Base-by-base conservation (phyloP, 2,888 invertebrate genomes). In the Laspeyria flexula region DNA sequence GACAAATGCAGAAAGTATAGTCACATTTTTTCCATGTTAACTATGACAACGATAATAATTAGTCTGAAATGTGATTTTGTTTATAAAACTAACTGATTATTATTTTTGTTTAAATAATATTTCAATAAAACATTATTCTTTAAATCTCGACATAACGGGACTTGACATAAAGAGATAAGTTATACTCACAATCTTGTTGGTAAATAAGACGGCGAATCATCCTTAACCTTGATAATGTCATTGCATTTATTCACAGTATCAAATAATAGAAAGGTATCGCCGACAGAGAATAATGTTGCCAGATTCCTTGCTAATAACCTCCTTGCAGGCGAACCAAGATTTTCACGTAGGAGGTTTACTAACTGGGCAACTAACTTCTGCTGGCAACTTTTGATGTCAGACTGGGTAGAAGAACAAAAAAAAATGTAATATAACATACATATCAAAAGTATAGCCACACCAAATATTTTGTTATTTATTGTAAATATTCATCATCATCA, bases 181-280 rank as follows among this genome's bases (percentile, higher is more conserved):
- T n/a, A 46, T 95, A 94, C 96, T 96, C 93, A 99, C 99, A 99
- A 91, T 93, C 97, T 96, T 1, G 98, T 98, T 6, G 98, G 97
- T 63, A 99, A 93, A 85, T 97, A 98, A 71, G 97, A 98, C 0
- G 98, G 98, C 0, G 99, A 99, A 84, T 99, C 99, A 93, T 99
- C 99, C 83, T 98, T 99, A 72, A 97, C 97, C 87, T 97, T 97
- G 49, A 99, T 94, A 66, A 99, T 97, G 79, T 99, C 99, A 92
- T 99, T 99, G 92, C 99, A 99, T 72, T 97, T 97, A 88, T 99
- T 99, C 45, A 99, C 98, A 1, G 99, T 98, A 72, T 99, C 98
- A 85, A 99, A 99, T 34, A 99, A 94, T 51, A 98, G 93, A 85
- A 99, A 99, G 29, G 99, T 98, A 84, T 99, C 99, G 0, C 99